Conservation (phyloP, 2,797 vertebrate genomes). For the Poeciliopsis gracilis region DNA sequence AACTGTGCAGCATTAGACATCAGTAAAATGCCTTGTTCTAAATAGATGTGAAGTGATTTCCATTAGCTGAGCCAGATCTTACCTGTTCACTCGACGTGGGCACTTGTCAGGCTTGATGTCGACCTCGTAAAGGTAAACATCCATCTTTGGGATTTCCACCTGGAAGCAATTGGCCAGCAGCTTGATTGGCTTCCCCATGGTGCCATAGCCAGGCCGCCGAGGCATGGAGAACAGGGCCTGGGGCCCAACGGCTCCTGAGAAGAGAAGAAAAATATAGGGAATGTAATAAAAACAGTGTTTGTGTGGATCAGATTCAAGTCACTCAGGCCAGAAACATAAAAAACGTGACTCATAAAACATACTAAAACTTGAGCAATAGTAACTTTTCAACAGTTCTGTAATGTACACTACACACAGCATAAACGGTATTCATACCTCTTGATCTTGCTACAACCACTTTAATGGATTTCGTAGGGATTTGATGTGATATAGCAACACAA, state of each 20-base stretch:
- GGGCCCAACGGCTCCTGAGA: constrained; percentile 92
- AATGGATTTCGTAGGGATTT: not conserved
- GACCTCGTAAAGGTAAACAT: constrained; percentile 99
- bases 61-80: constrained; percentile 9
- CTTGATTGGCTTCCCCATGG: constrained; percentile 99
- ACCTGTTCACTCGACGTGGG: constrained; percentile 98
- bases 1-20: not conserved
- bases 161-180: constrained; percentile 99
- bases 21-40: not conserved
- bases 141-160: constrained; percentile 99
- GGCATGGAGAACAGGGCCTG: constrained; percentile 97
- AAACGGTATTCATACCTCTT: not conserved
- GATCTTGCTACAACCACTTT: not conserved
- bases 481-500: not conserved
- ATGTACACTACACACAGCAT: not conserved
- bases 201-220: constrained; percentile 98
- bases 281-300: not conserved
- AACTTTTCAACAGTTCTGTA: not conserved
- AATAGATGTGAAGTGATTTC: not conserved
- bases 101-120: constrained; percentile 99
- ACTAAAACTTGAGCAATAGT: not conserved
- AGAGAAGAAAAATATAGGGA: not conserved
- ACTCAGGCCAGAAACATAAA: not conserved
- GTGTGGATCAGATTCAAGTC: not conserved
- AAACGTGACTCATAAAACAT: not conserved